A percentile compares a stretch with the other conserved stretches of the same genome.
Evolutionary conservation across 1,140 invertebrate species (phyloP).

Genomic region (Drosophila nannoptera): DNA sequence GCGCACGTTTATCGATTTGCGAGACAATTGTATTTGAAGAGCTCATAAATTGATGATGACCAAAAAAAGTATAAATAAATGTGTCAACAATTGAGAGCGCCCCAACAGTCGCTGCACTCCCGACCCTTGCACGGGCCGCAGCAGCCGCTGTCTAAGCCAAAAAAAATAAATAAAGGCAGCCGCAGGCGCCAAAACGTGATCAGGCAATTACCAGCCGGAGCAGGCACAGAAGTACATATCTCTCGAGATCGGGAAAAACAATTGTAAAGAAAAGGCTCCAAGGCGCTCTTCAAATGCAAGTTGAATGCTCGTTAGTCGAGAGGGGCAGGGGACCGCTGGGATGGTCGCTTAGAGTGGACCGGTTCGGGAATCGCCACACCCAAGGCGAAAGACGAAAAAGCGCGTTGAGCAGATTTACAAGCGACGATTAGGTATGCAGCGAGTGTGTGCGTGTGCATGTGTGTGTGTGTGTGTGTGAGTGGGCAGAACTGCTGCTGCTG

Average conservation of each 20-base stretch:
- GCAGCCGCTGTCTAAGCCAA: constrained; percentile 22
- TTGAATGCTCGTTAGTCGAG: neutral
- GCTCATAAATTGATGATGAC: constrained; percentile 57
- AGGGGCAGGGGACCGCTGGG: neutral
- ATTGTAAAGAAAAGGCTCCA: constrained; percentile 6
- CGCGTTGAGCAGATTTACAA: constrained; percentile 65
- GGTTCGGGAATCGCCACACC: constrained; percentile 56
- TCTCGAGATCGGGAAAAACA: neutral
- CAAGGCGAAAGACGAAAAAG: constrained; percentile 71
- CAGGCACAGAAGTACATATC: neutral
- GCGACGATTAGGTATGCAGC: constrained; percentile 51
- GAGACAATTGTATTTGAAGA: constrained; percentile 53
- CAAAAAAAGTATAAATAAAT: constrained; percentile 57
- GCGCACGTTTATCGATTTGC: constrained; percentile 54
- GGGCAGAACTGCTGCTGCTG: constrained; percentile 70
- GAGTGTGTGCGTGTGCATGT: too few relatives aligned
- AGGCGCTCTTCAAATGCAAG: constrained; percentile 20
- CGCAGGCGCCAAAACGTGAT: constrained; percentile 38
- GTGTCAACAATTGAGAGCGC: constrained; percentile 60
- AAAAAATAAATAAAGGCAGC: constrained; percentile 27
- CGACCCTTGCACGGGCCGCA: constrained; percentile 1
- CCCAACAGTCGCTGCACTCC: constrained; percentile 39
- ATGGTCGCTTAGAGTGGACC: constrained; percentile 21
- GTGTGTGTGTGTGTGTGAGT: constrained; percentile 39
- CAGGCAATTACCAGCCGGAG: constrained; percentile 38